Evolutionary conservation across 1,140 invertebrate genomes (phyloP), one percentile per base, ranked within the genome.

Genomic region (Scylla paramamosain): DNA sequence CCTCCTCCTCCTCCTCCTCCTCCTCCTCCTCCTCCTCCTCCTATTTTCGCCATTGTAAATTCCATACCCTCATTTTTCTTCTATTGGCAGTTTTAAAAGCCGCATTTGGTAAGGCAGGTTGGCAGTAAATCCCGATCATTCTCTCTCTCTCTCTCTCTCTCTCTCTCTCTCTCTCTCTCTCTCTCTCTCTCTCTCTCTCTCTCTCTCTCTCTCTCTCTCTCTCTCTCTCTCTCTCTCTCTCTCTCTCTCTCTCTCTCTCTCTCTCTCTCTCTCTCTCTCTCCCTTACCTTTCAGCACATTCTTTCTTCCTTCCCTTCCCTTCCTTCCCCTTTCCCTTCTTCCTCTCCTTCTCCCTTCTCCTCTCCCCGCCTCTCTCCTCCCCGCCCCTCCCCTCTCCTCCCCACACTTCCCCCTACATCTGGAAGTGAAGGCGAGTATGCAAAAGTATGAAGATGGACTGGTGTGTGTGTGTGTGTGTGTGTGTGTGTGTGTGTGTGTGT

Each of bases 21-120:
- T 77, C 67, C 67, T 77, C 67, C 67, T 77, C 67, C 25, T n/a
- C 67, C 67, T 77, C 67, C 67, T 77, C 67, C 67, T 77, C 67
- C 67, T 59, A 0, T 12, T 59, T 59, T 59, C 52, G 52, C 10
- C 52, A 59, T 59, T 59, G 52, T 20, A 59, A 59, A 59, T 20
- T 59, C 52, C 52, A 20, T 59, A 25, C 67, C 25, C 67, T n/a
- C 67, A 77, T 77, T 77, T n/a, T 12, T 77, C 67, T 77, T n/a
- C 67, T 20, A 77, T 77, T 77, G 67, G 8, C 67, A 77, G 67
- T 25, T 77, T 77, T n/a, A 77, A 77, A 77, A 77, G 67, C 20
- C 25, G 20, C n/a, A n/a, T n/a, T 77, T n/a, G n/a, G 67, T n/a
- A n/a, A 77, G 67, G 67, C 67, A n/a, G 8, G 20, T 1, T 77